A percentile compares a stretch with the other conserved stretches of the same genome.
These are phyloP conservation scores for Muscina levida DNA, from an alignment of 2,888 invertebrate species.

Conservation along the genomic window DNA sequence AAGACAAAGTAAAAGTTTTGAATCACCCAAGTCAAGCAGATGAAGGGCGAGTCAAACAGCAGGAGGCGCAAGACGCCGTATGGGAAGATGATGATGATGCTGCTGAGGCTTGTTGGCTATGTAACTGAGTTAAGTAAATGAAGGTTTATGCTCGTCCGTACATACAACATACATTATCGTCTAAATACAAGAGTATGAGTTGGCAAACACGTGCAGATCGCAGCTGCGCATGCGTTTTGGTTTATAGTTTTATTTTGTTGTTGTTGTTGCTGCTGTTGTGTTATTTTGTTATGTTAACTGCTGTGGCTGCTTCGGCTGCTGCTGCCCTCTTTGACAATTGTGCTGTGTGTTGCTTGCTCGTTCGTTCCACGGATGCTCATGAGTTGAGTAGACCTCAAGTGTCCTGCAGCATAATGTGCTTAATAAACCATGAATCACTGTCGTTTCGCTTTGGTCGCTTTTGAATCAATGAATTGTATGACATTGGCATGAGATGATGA, in stretches of 20 bases:
- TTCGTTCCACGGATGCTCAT: constrained; percentile 38
- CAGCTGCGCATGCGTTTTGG: constrained; percentile 63
- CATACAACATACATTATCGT: too few relatives aligned
- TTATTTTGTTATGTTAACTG: constrained; percentile 27
- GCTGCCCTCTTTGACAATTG: constrained; percentile 20
- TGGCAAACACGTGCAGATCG: constrained; percentile 66
- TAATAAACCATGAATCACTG: constrained; percentile 79
- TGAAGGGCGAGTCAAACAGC: not conserved
- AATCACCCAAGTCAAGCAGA: constrained; percentile 27
- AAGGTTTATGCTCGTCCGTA: constrained; percentile 52
- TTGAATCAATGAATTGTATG: constrained; percentile 65
- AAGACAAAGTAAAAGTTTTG: constrained; percentile 53
- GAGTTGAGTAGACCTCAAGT: constrained; percentile 44
- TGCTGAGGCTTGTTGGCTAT: not conserved
- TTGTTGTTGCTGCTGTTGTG: constrained; percentile 16
- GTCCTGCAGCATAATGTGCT: constrained; percentile 77
- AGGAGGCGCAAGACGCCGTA: not conserved
- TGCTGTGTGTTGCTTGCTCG: not conserved
- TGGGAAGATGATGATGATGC: not conserved
- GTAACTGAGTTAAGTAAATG: constrained; percentile 25
- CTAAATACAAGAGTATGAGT: constrained; percentile 48
- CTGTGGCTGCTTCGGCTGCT: too few relatives aligned
- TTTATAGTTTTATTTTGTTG: not conserved
- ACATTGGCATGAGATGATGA: constrained; percentile 61
- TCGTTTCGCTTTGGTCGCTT: constrained; percentile 60